phyloP scores from a whole-genome alignment of 2,113 vertebrate genomes.

The Crotalus helleri region DNA sequence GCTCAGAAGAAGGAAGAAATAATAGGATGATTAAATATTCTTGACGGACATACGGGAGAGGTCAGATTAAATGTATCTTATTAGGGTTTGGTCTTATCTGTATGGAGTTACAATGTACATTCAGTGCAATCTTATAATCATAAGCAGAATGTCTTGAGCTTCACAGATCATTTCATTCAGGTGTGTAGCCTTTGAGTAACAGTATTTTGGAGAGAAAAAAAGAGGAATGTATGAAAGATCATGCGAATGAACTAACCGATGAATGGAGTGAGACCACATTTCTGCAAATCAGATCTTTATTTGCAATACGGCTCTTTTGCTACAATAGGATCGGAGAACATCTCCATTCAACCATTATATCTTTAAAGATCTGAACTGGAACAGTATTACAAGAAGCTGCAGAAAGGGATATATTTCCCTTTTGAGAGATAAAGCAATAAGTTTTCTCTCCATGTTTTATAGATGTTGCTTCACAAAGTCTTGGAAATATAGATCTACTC shows the following conservation, averaged over 20 bases:
- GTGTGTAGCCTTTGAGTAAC: background rate
- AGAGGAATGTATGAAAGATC: background rate
- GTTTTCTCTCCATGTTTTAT: slow-evolving; percentile 54
- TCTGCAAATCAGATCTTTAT: slow-evolving; percentile 12
- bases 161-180: background rate
- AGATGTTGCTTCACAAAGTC: slow-evolving; percentile 50
- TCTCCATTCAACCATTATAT: slow-evolving; percentile 63
- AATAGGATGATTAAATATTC: background rate
- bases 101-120: background rate
- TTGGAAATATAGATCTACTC: slow-evolving; percentile 40
- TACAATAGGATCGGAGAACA: slow-evolving; percentile 50
- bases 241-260: background rate
- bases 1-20: background rate
- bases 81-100: background rate
- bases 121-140: background rate
- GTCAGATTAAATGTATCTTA: background rate
- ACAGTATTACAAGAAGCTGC: slow-evolving; percentile 54
- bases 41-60: background rate
- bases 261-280: slow-evolving; percentile 27
- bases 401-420: slow-evolving; percentile 56
- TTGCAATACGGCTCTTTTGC: slow-evolving; percentile 53
- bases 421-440: slow-evolving; percentile 64
- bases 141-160: background rate
- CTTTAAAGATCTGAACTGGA: slow-evolving; percentile 65
- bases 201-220: background rate